Base-by-base conservation (phyloP, 2,797 vertebrate species). In the Okamejei kenojei region DNA sequence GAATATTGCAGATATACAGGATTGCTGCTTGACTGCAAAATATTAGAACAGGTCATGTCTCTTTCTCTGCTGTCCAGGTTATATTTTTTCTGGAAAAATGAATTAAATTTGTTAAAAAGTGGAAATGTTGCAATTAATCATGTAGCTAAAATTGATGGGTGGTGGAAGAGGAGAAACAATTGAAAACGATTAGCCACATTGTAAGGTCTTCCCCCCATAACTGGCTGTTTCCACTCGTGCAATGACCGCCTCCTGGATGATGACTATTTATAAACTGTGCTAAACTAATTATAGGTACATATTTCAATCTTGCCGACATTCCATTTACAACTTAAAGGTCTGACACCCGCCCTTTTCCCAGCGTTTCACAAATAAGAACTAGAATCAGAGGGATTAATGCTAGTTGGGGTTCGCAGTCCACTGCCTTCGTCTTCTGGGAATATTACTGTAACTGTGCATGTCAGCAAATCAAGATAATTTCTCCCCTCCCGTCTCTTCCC, bases 21-120 rank as follows among this genome's bases (percentile, higher is more conserved):
- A 76, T 58, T 91, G 68, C 90, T 74, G 38, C 11, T 26, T 74
- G 35, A 91, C 38, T 76, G 90, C 35, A 91, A 63, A 15, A n/a
- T 1, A 29, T 71, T 38, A 74, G 90, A 76, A 76, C 65, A 92
- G 26, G 11, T 29, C 26, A 45, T 54, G 21, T 76, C 90, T 76
- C 90, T 76, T 21, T n/a, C 71, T 74, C 68, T 45, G 71, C 23
- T 92, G 6, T 74, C 38, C 23, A 76, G 23, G 8, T 17, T 90
- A 71, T n/a, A 73, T 45, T 23, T 7, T 7, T 73, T 35, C 90
- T 76, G 71, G 45, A 92, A 92, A 90, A 92, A 76, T 76, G 71
- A 92, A 23, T 92, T 54, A 92, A 26, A 92, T 92, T 92, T 76
- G 38, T 92, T 92, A 76, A 76, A 13, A 90, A 68, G 10, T 26